These are phyloP conservation scores for Tetramorium parvispinum DNA, from an alignment of 1,140 invertebrate genomes.

Conservation along the genomic window DNA sequence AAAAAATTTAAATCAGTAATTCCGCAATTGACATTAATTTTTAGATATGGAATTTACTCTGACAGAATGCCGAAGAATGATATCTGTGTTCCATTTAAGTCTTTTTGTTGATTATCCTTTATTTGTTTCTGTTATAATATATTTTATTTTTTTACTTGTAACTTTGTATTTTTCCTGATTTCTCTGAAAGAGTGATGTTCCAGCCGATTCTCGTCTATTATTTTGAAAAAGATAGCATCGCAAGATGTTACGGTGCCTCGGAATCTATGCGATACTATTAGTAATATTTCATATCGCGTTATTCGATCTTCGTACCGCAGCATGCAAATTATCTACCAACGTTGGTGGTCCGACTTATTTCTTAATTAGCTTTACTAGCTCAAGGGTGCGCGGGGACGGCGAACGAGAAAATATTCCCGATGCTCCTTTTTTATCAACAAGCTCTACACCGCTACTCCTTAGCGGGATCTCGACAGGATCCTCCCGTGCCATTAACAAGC, in stretches of 20 bases:
- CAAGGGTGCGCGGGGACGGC: constrained; percentile 36
- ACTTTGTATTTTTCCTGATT: background rate
- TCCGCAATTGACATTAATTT: background rate
- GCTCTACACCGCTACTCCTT: constrained; percentile 46
- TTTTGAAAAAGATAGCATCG: constrained; percentile 15
- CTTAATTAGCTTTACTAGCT: constrained; percentile 74
- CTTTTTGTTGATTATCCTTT: background rate
- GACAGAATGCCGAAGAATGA: background rate
- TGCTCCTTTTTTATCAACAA: constrained; percentile 58
- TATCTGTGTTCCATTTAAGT: background rate
- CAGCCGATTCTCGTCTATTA: background rate
- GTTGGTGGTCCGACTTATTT: constrained; percentile 74
- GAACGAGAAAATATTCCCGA: constrained; percentile 43
- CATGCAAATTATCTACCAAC: constrained; percentile 63
- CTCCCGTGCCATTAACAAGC: constrained; percentile 56
- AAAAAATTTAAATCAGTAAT: background rate
- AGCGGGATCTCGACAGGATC: constrained; percentile 38
- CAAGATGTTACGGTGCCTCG: background rate
- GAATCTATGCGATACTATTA: constrained; percentile 47
- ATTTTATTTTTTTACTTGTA: background rate
- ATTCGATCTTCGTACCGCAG: constrained; percentile 51
- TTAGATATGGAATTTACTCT: background rate
- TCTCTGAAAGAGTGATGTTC: background rate
- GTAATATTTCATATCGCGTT: constrained; percentile 59
- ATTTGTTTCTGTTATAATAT: background rate